phyloP scores from a whole-genome alignment of 2,113 vertebrate genomes.

The Tragulus kanchil region DNA sequence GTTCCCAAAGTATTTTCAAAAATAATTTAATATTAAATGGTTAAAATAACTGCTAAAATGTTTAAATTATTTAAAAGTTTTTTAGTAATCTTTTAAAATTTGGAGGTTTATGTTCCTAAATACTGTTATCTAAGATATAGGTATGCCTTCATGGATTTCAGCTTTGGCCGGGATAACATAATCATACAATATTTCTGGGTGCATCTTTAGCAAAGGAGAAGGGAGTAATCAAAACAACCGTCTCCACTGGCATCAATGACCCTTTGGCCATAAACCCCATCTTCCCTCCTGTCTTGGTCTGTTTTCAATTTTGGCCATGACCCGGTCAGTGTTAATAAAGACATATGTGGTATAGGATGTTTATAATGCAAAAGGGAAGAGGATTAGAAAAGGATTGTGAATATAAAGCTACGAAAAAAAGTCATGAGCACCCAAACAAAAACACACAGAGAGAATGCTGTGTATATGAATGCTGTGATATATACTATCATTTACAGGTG shows the following conservation, averaged over 20 bases:
- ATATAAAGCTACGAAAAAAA: not conserved
- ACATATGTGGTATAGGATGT: rapidly evolving
- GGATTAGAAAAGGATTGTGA: not conserved
- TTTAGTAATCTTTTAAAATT: not conserved
- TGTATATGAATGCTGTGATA: not conserved
- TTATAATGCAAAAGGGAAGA: not conserved
- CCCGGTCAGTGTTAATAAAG: not conserved
- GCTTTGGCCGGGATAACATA: not conserved
- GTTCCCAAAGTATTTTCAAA: not conserved
- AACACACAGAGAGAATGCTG: not conserved
- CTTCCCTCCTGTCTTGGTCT: not conserved
- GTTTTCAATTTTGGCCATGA: not conserved
- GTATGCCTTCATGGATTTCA: not conserved
- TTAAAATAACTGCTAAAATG: not conserved
- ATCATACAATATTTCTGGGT: not conserved
- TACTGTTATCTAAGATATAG: not conserved
- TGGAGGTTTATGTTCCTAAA: not conserved
- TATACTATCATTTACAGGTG: not conserved
- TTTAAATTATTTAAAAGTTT: not conserved
- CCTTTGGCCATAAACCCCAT: not conserved
- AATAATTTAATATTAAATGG: not conserved
- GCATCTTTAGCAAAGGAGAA: not conserved
- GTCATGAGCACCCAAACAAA: not conserved
- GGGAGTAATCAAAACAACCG: not conserved
- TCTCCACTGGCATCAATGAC: not conserved